A percentile compares a stretch with the other conserved stretches of the same genome.
These are phyloP conservation scores for Strix occidentalis DNA, from an alignment of 2,797 vertebrate genomes.

Conservation along the genomic window DNA sequence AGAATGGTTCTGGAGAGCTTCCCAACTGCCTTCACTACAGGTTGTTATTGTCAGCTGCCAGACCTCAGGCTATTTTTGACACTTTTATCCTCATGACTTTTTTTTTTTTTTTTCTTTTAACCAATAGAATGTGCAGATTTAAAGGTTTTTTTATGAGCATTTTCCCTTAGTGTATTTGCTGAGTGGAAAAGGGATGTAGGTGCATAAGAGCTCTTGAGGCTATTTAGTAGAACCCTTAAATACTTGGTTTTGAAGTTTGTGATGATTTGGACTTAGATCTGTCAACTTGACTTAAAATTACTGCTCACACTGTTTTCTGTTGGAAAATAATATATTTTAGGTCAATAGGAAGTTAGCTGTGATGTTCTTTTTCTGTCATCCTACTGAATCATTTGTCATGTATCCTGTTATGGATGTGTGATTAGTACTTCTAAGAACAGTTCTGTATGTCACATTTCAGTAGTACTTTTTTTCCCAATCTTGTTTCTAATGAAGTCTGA, in stretches of 20 bases:
- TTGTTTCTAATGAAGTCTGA: not conserved
- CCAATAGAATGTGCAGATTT: not conserved
- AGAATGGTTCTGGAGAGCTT: not conserved
- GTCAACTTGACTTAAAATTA: slow-evolving; percentile 13
- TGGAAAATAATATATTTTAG: not conserved
- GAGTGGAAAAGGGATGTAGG: not conserved
- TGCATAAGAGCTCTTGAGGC: not conserved
- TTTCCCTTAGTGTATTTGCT: not conserved
- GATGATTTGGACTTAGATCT: not conserved
- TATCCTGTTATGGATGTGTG: not conserved
- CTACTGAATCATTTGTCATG: not conserved
- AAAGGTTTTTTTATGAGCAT: not conserved
- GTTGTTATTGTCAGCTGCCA: not conserved
- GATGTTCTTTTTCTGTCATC: not conserved
- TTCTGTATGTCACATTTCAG: not conserved
- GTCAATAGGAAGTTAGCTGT: not conserved
- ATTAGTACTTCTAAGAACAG: not conserved
- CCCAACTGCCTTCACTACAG: not conserved
- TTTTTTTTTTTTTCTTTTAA: too few relatives aligned
- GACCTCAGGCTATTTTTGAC: not conserved
- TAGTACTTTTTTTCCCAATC: not conserved
- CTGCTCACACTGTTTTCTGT: not conserved
- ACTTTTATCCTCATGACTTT: not conserved
- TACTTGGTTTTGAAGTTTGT: not conserved
- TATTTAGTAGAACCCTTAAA: slow-evolving; percentile 11